Percentiles rank a stretch among this genome's conserved stretches.
Conservation (phyloP, 2,797 vertebrate species). For the Brachyalestes nurse region DNA sequence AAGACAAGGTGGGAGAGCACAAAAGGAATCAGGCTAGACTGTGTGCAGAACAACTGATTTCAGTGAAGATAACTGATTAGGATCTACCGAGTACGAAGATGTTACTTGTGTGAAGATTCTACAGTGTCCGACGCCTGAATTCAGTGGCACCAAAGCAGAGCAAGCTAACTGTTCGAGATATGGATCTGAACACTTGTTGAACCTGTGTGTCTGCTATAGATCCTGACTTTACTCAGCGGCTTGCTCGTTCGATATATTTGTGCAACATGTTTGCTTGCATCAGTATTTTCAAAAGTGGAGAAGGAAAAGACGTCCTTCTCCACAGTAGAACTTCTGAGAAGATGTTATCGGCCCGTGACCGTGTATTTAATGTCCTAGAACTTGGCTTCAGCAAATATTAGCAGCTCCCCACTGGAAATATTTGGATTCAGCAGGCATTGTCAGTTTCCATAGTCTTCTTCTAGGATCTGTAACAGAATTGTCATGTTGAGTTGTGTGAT, state of each 20-base stretch:
- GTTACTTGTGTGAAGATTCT: not conserved
- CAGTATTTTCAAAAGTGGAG: not conserved
- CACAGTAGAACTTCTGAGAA: not conserved
- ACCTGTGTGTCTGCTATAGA: constrained; percentile 6
- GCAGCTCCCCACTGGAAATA: not conserved
- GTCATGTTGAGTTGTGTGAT: too few relatives aligned
- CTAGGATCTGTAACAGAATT: too few relatives aligned
- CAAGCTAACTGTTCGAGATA: not conserved
- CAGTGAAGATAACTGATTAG: not conserved
- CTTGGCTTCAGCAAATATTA: not conserved
- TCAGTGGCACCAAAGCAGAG: not conserved
- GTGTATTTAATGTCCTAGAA: not conserved
- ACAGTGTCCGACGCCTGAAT: not conserved
- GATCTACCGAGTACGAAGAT: not conserved
- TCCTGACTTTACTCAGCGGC: not conserved
- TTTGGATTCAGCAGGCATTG: not conserved
- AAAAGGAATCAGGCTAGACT: not conserved
- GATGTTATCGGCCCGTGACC: not conserved
- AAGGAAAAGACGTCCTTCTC: not conserved
- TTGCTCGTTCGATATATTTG: constrained; percentile 7
- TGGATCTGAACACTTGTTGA: constrained; percentile 4
- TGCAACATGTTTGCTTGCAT: not conserved
- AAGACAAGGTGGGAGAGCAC: not conserved
- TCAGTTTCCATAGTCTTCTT: not conserved
- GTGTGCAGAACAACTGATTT: not conserved